phyloP scores from a whole-genome alignment of 2,888 invertebrate species.

The Melanotus villosus region DNA sequence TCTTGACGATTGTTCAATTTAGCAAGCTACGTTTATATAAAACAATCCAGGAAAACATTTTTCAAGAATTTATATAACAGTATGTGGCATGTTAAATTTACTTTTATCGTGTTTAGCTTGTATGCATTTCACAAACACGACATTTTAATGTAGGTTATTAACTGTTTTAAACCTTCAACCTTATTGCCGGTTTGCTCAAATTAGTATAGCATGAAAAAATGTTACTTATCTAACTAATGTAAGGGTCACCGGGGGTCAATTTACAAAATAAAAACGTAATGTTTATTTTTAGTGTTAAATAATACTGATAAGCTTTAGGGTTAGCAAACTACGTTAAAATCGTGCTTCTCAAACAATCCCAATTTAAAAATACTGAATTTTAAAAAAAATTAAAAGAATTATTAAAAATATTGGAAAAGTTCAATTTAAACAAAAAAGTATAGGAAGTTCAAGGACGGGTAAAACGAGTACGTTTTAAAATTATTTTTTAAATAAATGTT shows the following conservation, averaged over 20 bases:
- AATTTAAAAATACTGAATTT: too few relatives aligned
- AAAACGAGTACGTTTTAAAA: too few relatives aligned
- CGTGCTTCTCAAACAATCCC: too few relatives aligned
- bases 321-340: too few relatives aligned
- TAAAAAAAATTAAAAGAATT: too few relatives aligned
- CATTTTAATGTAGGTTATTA: neutral
- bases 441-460: too few relatives aligned
- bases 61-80: neutral
- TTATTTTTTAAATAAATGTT: too few relatives aligned
- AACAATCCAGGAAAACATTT: neutral
- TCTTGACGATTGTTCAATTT: neutral
- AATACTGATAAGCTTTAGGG: too few relatives aligned
- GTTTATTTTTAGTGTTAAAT: too few relatives aligned
- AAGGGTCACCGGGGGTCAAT: neutral
- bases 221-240: neutral
- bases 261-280: too few relatives aligned
- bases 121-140: neutral
- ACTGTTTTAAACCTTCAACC: neutral
- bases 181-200: neutral
- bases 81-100: neutral
- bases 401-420: too few relatives aligned
- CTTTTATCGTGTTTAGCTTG: neutral
- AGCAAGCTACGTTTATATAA: neutral
- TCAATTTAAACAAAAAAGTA: too few relatives aligned
- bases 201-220: neutral